phyloP scores from a whole-genome alignment of 2,797 vertebrate genomes.

The Tympanoctomys barrerae region DNA sequence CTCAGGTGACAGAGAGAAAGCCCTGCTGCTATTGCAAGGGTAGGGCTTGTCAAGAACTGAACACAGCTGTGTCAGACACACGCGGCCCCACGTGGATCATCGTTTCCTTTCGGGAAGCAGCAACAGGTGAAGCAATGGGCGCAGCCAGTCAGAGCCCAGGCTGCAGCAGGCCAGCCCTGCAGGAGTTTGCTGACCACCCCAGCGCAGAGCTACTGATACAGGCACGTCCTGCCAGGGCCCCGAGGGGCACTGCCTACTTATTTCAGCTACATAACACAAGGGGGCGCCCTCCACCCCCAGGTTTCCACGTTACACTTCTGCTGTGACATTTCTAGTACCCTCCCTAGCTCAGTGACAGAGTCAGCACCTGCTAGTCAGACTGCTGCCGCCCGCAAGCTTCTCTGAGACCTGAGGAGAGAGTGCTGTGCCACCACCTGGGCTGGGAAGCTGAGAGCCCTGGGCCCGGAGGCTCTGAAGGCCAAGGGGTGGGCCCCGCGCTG shows the following conservation, averaged over 20 bases:
- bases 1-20: not conserved
- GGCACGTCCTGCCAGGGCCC: not conserved
- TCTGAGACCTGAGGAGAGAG: not conserved
- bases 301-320: not conserved
- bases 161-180: not conserved
- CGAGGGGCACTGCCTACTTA: not conserved
- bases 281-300: not conserved
- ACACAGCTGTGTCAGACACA: not conserved
- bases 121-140: accelerated
- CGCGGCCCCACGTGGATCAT: not conserved
- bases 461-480: not conserved
- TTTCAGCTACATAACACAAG: not conserved
- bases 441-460: too few species aligned
- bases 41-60: accelerated
- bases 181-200: not conserved
- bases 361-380: too few species aligned
- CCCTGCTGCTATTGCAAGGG: accelerated
- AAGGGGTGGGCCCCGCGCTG: too few species aligned
- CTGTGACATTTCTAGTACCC: not conserved
- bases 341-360: not conserved
- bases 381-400: not conserved
- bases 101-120: too few species aligned
- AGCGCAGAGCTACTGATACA: not conserved
- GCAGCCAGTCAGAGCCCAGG: not conserved
- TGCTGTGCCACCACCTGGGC: not conserved